Evolutionary conservation across 2,888 invertebrate genomes (phyloP).

Genomic region (Saturnia pavonia): DNA sequence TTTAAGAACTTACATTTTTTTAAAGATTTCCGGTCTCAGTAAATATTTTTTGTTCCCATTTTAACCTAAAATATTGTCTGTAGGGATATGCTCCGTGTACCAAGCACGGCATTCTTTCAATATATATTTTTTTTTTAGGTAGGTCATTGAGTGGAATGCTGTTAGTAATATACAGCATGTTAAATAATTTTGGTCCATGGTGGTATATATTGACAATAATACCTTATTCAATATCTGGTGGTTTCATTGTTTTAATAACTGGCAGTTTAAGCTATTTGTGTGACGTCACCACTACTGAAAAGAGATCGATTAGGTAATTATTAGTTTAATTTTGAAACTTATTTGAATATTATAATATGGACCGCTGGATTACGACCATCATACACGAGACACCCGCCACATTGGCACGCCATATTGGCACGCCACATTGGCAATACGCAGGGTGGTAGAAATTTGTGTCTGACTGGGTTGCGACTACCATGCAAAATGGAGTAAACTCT

Average conservation of each 20-base stretch:
- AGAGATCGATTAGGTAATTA: conserved; percentile 83
- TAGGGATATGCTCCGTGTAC: too few relatives aligned
- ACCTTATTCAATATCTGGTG: conserved; percentile 83
- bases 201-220: conserved; percentile 80
- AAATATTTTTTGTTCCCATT: too few relatives aligned
- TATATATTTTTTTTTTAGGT: conserved; percentile 49
- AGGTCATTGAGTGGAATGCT: conserved; percentile 53
- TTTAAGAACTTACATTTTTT: too few relatives aligned
- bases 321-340: neutral
- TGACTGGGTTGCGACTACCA: too few relatives aligned
- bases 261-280: conserved; percentile 85
- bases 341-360: neutral
- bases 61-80: too few relatives aligned
- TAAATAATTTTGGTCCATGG: conserved; percentile 69
- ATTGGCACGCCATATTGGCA: too few relatives aligned
- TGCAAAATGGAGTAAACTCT: too few relatives aligned
- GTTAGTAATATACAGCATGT: conserved; percentile 59
- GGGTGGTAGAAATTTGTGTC: too few relatives aligned
- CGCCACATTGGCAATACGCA: too few relatives aligned
- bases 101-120: neutral
- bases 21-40: too few relatives aligned
- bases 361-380: too few relatives aligned
- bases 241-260: conserved; percentile 83
- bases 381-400: too few relatives aligned
- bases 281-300: conserved; percentile 83